Evolutionary conservation across 2,797 vertebrate genomes (phyloP).

Genomic region (Aulostomus chinensis): DNA sequence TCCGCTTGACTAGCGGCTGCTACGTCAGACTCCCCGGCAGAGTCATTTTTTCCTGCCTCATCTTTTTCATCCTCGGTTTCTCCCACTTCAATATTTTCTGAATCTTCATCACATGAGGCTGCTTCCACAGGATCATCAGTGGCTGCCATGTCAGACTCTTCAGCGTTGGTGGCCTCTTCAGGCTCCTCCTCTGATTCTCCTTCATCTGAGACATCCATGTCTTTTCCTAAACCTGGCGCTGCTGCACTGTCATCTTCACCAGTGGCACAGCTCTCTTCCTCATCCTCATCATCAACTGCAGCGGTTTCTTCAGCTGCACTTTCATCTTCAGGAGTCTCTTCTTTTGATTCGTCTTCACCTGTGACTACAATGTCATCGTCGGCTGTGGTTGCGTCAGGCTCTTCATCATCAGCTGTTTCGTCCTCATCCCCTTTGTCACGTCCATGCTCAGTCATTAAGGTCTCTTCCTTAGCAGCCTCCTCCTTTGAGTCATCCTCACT

Average conservation of each 20-base stretch:
- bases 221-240: background rate
- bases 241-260: slow-evolving; percentile 15
- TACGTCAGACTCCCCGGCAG: background rate
- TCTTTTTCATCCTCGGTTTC: too few species aligned
- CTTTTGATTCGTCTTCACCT: background rate
- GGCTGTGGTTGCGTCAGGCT: slow-evolving; percentile 2
- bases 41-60: too few species aligned
- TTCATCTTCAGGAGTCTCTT: background rate
- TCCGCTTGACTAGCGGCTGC: slow-evolving; percentile 6
- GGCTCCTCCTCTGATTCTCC: slow-evolving; percentile 28
- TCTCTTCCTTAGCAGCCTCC: too few species aligned
- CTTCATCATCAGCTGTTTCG: slow-evolving; percentile 14
- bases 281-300: background rate
- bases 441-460: too few species aligned
- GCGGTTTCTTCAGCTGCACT: background rate
- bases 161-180: slow-evolving; percentile 1
- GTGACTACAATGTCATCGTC: slow-evolving; percentile 2
- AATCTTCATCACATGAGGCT: too few species aligned
- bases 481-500: too few species aligned
- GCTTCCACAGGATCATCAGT: too few species aligned
- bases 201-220: background rate
- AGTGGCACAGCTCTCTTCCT: background rate
- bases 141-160: slow-evolving; percentile 5
- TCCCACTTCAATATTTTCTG: too few species aligned
- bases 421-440: too few species aligned